A percentile compares a stretch with the other conserved stretches of the same genome.
Conservation (phyloP, 2,797 vertebrate species). For the Basileuterus tristriatus region DNA sequence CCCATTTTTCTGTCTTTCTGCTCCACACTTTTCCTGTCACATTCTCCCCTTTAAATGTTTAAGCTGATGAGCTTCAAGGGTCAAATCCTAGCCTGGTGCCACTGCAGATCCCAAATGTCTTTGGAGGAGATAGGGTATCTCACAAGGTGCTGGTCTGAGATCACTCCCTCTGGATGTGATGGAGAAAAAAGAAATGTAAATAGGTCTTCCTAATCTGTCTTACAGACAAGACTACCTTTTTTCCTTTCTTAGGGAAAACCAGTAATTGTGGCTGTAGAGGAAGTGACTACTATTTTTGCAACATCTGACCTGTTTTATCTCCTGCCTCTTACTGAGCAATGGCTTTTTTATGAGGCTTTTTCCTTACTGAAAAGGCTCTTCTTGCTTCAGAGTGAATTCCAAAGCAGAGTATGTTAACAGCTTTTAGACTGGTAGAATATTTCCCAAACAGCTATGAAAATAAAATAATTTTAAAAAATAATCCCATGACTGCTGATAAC, state of each 20-base stretch:
- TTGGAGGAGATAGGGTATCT: background rate
- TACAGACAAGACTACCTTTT: background rate
- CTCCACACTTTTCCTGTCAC: background rate
- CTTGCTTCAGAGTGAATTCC: background rate
- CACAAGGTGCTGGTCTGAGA: background rate
- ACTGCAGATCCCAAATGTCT: background rate
- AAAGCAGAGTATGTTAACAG: background rate
- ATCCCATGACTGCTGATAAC: background rate
- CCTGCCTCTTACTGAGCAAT: background rate
- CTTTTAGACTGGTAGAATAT: background rate
- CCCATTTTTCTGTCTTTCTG: background rate
- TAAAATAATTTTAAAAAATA: background rate
- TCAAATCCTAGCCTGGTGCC: background rate
- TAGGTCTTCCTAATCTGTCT: background rate
- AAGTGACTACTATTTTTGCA: background rate
- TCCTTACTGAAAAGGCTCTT: background rate
- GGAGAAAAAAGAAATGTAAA: background rate
- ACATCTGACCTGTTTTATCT: constrained; percentile 9
- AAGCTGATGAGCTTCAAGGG: background rate
- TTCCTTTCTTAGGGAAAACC: background rate
- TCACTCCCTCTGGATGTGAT: background rate
- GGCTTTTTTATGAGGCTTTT: background rate
- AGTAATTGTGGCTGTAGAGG: background rate
- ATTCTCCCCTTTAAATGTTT: background rate
- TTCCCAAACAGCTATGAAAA: background rate